A percentile compares a stretch with the other conserved stretches of the same genome.
phyloP scores from a whole-genome alignment of 2,888 invertebrate genomes.

The Agonopterix alstromeriana region DNA sequence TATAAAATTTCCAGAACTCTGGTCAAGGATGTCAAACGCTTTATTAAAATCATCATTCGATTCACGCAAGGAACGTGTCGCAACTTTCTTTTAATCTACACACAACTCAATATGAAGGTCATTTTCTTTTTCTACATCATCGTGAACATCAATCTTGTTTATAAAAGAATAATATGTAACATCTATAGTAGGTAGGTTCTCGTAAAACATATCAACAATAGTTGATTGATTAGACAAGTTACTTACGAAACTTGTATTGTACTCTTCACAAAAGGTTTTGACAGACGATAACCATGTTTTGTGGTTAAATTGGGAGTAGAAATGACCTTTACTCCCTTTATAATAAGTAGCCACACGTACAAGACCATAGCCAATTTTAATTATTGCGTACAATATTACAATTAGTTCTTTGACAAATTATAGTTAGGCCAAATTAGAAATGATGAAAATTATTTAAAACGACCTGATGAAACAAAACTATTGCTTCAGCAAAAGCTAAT shows the following conservation, averaged over 20 bases:
- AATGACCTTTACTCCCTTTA: slow-evolving; percentile 1
- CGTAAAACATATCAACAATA: slow-evolving; percentile 12
- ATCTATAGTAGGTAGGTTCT: background rate
- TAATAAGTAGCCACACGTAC: background rate
- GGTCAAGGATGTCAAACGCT: background rate
- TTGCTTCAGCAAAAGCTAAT: too few relatives aligned
- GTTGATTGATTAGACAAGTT: slow-evolving; percentile 22
- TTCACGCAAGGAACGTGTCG: background rate
- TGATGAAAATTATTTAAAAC: too few relatives aligned
- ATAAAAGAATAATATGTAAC: background rate
- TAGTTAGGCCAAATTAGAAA: too few relatives aligned
- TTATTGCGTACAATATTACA: too few relatives aligned
- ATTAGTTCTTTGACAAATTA: too few relatives aligned
- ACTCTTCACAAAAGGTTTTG: slow-evolving; percentile 2
- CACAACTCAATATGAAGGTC: slow-evolving; percentile 14
- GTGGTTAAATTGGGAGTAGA: background rate
- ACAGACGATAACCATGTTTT: slow-evolving; percentile 11
- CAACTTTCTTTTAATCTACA: background rate
- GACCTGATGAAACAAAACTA: too few relatives aligned
- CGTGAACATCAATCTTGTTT: slow-evolving; percentile 4
- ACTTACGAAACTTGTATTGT: slow-evolving; percentile 20
- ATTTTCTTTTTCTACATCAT: slow-evolving; percentile 14
- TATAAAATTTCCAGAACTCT: background rate
- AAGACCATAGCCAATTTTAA: too few relatives aligned
- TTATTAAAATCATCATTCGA: background rate